These are phyloP conservation scores for Microtus richardsoni DNA, from an alignment of 2,113 vertebrate genomes.

Conservation along the genomic window DNA sequence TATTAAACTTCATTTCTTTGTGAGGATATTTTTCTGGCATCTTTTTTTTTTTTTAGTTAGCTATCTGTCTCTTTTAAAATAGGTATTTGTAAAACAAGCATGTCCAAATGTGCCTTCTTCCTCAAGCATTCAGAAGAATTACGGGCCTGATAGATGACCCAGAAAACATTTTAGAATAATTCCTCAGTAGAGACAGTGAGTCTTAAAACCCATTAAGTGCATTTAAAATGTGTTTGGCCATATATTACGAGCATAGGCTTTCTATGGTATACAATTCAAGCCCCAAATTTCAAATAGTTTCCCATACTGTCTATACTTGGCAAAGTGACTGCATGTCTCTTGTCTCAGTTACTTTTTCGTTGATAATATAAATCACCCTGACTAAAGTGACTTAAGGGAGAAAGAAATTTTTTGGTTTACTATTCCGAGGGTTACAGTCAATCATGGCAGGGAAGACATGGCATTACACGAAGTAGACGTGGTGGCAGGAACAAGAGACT, in stretches of 20 bases:
- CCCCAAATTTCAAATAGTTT: neutral
- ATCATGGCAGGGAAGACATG: neutral
- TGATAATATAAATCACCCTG: neutral
- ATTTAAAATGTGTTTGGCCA: neutral
- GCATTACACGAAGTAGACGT: no score
- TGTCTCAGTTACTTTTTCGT: neutral
- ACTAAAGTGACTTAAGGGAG: neutral
- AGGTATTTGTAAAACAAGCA: neutral
- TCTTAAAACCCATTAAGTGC: neutral
- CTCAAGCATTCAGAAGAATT: neutral
- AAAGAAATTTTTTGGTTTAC: neutral
- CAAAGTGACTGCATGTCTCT: neutral
- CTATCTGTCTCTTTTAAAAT: neutral
- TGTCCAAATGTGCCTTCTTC: neutral
- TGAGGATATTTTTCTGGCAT: neutral
- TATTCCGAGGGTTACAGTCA: no score
- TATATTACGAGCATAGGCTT: neutral
- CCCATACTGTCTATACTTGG: neutral
- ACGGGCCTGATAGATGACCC: neutral
- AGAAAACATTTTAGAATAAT: neutral
- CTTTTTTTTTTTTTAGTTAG: neutral
- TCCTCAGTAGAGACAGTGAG: neutral
- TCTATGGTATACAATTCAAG: neutral
- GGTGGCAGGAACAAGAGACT: neutral
- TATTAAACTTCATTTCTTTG: constrained; percentile 21